phyloP scores from a whole-genome alignment of 2,888 invertebrate species.

The Cephalotes varians region DNA sequence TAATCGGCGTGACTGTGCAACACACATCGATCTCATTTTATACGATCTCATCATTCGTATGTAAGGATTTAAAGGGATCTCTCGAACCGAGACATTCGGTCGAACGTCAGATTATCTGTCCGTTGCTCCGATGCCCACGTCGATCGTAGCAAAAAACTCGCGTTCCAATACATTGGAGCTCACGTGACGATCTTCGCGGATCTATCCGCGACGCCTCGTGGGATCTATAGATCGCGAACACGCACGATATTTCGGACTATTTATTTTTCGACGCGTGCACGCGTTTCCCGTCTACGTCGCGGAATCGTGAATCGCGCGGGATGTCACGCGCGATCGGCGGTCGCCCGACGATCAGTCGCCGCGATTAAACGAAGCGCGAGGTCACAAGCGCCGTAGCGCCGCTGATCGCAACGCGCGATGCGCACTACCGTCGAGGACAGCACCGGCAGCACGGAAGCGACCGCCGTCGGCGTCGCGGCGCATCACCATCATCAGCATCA shows the following conservation, averaged over 20 bases:
- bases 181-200: background rate
- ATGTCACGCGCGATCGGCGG: slow-evolving; percentile 42
- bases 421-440: slow-evolving; percentile 81
- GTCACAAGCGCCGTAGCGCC: slow-evolving; percentile 15
- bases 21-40: slow-evolving; percentile 14
- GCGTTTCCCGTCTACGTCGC: slow-evolving; percentile 29
- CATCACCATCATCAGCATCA: slow-evolving; percentile 62
- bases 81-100: background rate
- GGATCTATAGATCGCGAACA: slow-evolving; percentile 4
- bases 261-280: background rate
- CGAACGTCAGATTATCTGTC: background rate
- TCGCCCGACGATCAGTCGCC: slow-evolving; percentile 32
- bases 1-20: slow-evolving; percentile 14
- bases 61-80: slow-evolving; percentile 9
- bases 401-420: slow-evolving; percentile 74
- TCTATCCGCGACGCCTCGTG: background rate
- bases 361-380: slow-evolving; percentile 65
- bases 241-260: slow-evolving; percentile 17
- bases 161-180: background rate
- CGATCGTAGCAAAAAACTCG: slow-evolving; percentile 7
- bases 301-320: slow-evolving; percentile 37
- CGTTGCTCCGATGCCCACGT: background rate
- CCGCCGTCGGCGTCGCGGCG: slow-evolving; percentile 67
- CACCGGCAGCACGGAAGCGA: slow-evolving; percentile 73
- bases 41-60: slow-evolving; percentile 1